phyloP scores from a whole-genome alignment of 2,113 vertebrate genomes.

The Oxyura jamaicensis region DNA sequence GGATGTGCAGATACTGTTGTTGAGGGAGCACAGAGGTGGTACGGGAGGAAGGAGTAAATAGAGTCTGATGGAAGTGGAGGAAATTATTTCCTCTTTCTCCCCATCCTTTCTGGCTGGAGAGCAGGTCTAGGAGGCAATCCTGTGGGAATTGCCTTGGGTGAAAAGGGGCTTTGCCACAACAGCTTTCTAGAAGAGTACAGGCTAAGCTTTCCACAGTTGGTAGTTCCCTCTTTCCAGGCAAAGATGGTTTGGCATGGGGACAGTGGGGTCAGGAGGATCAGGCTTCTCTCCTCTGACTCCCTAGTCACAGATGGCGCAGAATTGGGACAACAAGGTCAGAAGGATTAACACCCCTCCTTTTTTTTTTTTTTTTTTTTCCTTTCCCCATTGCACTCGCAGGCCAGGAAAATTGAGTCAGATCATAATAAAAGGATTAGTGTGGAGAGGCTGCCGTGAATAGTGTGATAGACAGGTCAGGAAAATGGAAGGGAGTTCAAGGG shows the following conservation, averaged over 20 bases:
- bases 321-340: constrained; percentile 54
- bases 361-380: neutral
- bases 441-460: neutral
- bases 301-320: constrained; percentile 34
- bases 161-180: neutral
- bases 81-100: neutral
- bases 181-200: neutral
- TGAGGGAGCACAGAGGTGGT: neutral
- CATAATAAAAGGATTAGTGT: constrained; percentile 66
- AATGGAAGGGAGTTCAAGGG: constrained; percentile 4
- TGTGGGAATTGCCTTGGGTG: neutral
- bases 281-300: constrained; percentile 4
- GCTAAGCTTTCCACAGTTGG: neutral
- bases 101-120: neutral
- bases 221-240: neutral
- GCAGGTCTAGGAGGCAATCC: neutral
- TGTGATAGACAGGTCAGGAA: constrained; percentile 47
- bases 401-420: constrained; percentile 54
- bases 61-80: neutral
- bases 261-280: constrained; percentile 13
- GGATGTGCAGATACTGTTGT: neutral
- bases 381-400: constrained; percentile 1
- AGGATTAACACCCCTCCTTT: constrained; percentile 14
- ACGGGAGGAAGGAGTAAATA: neutral
- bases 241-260: neutral